phyloP scores from a whole-genome alignment of 2,888 invertebrate genomes.

The Cerastoderma edule region DNA sequence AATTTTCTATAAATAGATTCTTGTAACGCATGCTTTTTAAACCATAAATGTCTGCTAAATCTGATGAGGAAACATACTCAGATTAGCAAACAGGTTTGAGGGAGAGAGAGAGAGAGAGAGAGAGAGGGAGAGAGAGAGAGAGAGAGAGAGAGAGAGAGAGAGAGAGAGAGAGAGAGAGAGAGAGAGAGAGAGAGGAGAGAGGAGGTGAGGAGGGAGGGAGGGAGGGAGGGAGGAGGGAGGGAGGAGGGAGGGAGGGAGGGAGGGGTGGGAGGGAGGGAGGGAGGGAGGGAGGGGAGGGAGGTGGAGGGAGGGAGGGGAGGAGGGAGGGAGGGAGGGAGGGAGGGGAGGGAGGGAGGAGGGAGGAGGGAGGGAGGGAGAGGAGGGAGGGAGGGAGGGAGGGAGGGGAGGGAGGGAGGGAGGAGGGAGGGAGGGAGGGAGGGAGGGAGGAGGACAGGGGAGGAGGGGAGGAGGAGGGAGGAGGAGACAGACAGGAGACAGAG shows the following conservation, averaged over 20 bases:
- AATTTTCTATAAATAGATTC: too few relatives aligned
- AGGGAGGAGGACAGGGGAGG: slow-evolving; percentile 78
- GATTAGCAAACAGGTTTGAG: background rate
- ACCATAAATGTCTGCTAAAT: too few relatives aligned
- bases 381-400: slow-evolving; percentile 86
- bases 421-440: slow-evolving; percentile 75
- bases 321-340: slow-evolving; percentile 65
- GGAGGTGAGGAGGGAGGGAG: background rate
- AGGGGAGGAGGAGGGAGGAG: background rate
- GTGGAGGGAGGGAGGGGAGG: slow-evolving; percentile 59
- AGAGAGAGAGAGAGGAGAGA: slow-evolving; percentile 80
- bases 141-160: slow-evolving; percentile 83
- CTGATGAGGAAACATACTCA: background rate
- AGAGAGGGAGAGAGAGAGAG: slow-evolving; percentile 66
- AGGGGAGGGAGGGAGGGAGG: slow-evolving; percentile 84
- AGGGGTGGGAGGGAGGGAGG: background rate
- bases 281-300: slow-evolving; percentile 7
- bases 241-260: background rate
- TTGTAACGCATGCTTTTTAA: too few relatives aligned
- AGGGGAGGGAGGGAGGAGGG: slow-evolving; percentile 75
- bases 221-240: background rate
- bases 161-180: slow-evolving; percentile 83
- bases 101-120: slow-evolving; percentile 64
- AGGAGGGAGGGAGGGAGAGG: slow-evolving; percentile 85
- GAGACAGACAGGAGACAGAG: slow-evolving; percentile 59